Evolutionary conservation across 2,888 invertebrate species (phyloP).

Genomic region (Ectemnius lituratus): DNA sequence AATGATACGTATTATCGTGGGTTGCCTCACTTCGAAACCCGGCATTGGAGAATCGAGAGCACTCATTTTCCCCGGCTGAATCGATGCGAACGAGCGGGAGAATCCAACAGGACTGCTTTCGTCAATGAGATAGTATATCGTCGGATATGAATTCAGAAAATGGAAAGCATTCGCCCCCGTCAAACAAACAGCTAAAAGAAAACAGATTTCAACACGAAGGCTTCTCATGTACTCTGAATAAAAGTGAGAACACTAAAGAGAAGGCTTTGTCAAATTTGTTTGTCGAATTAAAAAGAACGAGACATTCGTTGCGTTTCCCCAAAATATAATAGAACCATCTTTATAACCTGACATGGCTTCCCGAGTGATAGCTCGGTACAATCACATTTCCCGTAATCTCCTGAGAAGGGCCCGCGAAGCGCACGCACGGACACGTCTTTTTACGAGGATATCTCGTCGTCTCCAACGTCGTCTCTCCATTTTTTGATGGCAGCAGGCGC

Average conservation of each 20-base stretch:
- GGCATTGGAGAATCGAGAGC: background rate
- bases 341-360: too few relatives aligned
- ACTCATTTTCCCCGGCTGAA: background rate
- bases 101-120: too few relatives aligned
- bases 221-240: too few relatives aligned
- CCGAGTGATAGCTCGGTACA: conserved; percentile 25
- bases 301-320: background rate
- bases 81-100: background rate
- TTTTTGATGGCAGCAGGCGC: conserved; percentile 47
- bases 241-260: too few relatives aligned
- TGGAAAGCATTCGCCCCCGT: too few relatives aligned
- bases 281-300: background rate
- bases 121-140: too few relatives aligned
- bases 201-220: too few relatives aligned
- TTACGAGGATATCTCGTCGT: conserved; percentile 37
- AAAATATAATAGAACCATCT: too few relatives aligned
- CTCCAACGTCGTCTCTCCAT: conserved; percentile 42
- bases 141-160: too few relatives aligned
- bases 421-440: conserved; percentile 33
- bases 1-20: background rate
- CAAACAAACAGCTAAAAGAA: too few relatives aligned
- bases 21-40: conserved; percentile 1
- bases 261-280: too few relatives aligned
- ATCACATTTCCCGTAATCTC: conserved; percentile 48
- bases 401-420: background rate